Evolutionary conservation across 2,888 invertebrate genomes (phyloP).

Genomic region (Catocala fraxini): DNA sequence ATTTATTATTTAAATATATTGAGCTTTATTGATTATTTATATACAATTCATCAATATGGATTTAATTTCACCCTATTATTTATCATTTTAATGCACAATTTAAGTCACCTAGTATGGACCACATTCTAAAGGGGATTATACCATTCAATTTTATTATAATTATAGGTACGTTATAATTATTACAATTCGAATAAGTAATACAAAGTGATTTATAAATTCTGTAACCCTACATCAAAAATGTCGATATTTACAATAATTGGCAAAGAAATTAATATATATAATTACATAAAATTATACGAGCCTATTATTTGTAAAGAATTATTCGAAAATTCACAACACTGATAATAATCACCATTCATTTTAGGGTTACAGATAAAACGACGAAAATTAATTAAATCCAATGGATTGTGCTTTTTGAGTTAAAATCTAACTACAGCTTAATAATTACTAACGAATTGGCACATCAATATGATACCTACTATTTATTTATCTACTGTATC

Average conservation of each 20-base stretch:
- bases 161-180: conserved; percentile 43
- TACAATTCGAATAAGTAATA: conserved; percentile 40
- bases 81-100: conserved; percentile 83
- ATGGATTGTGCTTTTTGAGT: conserved; percentile 58
- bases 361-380: conserved; percentile 61
- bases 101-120: conserved; percentile 88
- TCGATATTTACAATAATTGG: conserved; percentile 54
- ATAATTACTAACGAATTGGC: conserved; percentile 61
- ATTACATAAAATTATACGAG: conserved; percentile 46
- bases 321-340: conserved; percentile 72
- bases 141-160: conserved; percentile 35
- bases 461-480: conserved; percentile 63
- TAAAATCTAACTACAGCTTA: conserved; percentile 56
- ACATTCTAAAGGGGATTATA: conserved; percentile 78
- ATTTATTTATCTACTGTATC: conserved; percentile 50
- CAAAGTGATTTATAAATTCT: conserved; percentile 48
- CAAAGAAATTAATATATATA: conserved; percentile 43
- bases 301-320: conserved; percentile 45
- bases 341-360: conserved; percentile 59
- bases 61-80: conserved; percentile 72
- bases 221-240: conserved; percentile 52
- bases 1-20: conserved; percentile 79
- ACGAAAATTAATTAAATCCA: conserved; percentile 45
- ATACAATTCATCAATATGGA: conserved; percentile 69
- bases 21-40: conserved; percentile 83